Base-by-base conservation (phyloP, 2,113 vertebrate species). In the Turdus rufiventris region DNA sequence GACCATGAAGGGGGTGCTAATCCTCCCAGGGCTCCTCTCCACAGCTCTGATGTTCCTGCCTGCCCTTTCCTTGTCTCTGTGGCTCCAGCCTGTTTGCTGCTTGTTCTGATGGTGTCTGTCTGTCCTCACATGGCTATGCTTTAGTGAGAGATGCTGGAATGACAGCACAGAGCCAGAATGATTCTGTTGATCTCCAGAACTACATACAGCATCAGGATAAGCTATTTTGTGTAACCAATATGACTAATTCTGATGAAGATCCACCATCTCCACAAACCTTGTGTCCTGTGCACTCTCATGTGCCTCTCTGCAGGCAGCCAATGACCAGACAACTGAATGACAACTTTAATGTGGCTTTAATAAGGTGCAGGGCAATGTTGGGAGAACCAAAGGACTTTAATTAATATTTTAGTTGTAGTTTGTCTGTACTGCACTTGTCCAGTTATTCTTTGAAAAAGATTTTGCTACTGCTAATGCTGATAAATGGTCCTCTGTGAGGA, bases 371-470 rank as follows among this genome's bases (percentile, higher is more conserved):
- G 63, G 75, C 23, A n/a, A 36, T 20, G 60, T 17, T 60, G 51
- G 14, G 66, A 74, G 58, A 92, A 45, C 18, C 11, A 88, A 68
- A 91, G 23, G n/a, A 18, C n/a, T 85, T 89, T 83, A 94, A 96
- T 95, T 91, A 96, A 66, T 89, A 83, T 78, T 95, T 93, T 85
- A 91, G 54, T 94, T 93, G 91, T 87, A 77, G 78, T 85, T 86
- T 85, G 26, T 77, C 61, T 88, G 40, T 83, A 36, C 50, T 9
- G 26, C 20, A 24, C 33, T 72, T 88, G 58, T 68, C 78, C 62
- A 85, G 47, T 79, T 93, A 85, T 65, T 85, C n/a, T 77, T 72
- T 85, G 77, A 68, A 88, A 88, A 82, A 74, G 31, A 25, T 75
- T 91, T 85, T 75, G 31, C 34, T 87, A 26, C 75, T 85, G 79